Evolutionary conservation across 64 coral and sea anemone genomes (phyloP).

Genomic region (Pachyseris speciosa): DNA sequence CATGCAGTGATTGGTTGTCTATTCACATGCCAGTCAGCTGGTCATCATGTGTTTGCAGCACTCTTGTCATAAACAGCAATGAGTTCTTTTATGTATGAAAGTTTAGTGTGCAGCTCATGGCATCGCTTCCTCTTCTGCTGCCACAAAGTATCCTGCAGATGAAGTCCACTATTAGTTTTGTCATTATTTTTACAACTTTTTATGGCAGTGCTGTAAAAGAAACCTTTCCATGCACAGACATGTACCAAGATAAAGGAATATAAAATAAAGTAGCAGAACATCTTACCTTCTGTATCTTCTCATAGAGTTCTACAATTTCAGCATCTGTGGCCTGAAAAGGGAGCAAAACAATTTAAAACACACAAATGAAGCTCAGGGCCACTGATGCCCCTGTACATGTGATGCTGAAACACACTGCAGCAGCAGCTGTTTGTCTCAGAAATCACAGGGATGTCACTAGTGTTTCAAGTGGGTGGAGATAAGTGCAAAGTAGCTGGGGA

Average conservation of each 20-base stretch:
- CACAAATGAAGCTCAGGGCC: no score
- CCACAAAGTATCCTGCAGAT: slow-evolving; percentile 47
- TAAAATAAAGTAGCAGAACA: neutral
- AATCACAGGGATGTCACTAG: no score
- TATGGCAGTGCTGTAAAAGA: no score
- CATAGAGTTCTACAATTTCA: slow-evolving; percentile 43
- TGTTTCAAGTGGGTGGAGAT: no score
- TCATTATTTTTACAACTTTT: no score
- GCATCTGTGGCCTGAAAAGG: slow-evolving; percentile 23
- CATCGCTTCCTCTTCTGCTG: slow-evolving; percentile 19
- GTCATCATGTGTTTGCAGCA: slow-evolving; percentile 18
- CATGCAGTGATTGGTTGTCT: neutral
- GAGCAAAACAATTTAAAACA: neutral
- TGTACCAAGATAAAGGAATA: no score
- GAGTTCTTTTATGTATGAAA: slow-evolving; percentile 68
- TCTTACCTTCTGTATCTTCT: slow-evolving; percentile 42
- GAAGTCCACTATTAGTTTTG: neutral
- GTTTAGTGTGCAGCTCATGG: slow-evolving; percentile 55
- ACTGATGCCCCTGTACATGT: no score
- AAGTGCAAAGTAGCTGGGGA: no score
- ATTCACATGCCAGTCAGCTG: neutral
- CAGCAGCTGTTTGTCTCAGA: no score
- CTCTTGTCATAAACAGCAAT: slow-evolving; percentile 53
- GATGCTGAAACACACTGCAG: no score
- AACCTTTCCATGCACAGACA: no score